Percentiles rank a stretch among this genome's conserved stretches.
Conservation (phyloP, 1,140 invertebrate genomes). For the Paraescarpia echinospica region DNA sequence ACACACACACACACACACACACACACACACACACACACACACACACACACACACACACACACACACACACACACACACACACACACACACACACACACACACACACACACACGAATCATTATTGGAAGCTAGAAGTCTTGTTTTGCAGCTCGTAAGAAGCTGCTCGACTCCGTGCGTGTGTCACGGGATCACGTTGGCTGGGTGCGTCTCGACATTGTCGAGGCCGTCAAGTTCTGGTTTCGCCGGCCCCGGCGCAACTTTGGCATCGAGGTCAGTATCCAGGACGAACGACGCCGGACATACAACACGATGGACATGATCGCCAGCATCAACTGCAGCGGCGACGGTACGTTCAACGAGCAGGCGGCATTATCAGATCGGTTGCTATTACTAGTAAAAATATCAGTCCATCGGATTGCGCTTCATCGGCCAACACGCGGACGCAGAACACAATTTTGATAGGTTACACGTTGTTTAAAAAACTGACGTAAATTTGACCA, state of each 20-base stretch:
- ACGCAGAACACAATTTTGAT: too few relatives aligned
- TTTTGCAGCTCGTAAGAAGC: constrained; percentile 34
- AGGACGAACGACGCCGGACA: constrained; percentile 26
- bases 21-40: too few relatives aligned
- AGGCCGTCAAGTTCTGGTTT: constrained; percentile 33
- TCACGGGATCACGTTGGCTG: constrained; percentile 32
- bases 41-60: too few relatives aligned
- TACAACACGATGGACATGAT: background rate
- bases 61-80: background rate
- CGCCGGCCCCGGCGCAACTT: constrained; percentile 33
- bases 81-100: background rate
- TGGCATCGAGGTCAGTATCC: constrained; percentile 35
- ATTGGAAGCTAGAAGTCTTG: background rate
- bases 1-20: too few relatives aligned
- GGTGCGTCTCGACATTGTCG: constrained; percentile 33
- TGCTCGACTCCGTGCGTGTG: constrained; percentile 32
- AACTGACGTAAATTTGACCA: too few relatives aligned
- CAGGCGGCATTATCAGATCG: too few relatives aligned
- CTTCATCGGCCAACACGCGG: too few relatives aligned
- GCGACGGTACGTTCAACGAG: background rate
- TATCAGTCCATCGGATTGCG: too few relatives aligned
- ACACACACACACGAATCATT: background rate
- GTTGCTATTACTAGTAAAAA: too few relatives aligned
- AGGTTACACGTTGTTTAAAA: too few relatives aligned
- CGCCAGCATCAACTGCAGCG: background rate